Percentiles rank a stretch among this genome's conserved stretches.
These are phyloP conservation scores for Zosterops lateralis DNA, from an alignment of 2,113 vertebrate genomes.

Conservation along the genomic window DNA sequence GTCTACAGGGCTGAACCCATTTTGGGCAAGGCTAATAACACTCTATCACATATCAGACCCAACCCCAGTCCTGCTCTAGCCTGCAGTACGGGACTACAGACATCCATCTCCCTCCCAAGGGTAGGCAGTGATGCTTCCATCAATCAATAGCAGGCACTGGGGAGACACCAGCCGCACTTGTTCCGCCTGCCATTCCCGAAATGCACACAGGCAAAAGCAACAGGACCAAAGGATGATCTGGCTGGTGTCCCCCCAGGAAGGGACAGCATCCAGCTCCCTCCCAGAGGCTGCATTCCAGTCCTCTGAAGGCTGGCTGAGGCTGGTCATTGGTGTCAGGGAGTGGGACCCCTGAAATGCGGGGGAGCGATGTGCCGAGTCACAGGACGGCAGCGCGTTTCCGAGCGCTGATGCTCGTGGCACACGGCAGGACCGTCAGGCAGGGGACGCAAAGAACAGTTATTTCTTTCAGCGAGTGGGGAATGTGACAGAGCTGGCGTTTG, in stretches of 20 bases:
- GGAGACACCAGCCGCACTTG: not conserved
- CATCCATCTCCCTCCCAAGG: not conserved
- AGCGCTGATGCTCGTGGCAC: not conserved
- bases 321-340: not conserved
- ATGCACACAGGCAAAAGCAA: not conserved
- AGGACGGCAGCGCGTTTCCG: not conserved
- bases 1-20: not conserved
- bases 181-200: not conserved
- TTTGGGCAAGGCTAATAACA: not conserved
- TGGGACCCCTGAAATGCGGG: not conserved
- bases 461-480: not conserved
- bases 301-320: not conserved
- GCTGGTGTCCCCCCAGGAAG: not conserved
- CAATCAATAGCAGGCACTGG: not conserved
- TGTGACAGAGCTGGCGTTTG: not conserved
- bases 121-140: not conserved
- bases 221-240: not conserved
- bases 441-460: not conserved
- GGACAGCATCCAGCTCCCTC: not conserved
- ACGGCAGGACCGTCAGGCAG: not conserved
- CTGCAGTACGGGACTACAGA: not conserved
- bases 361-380: constrained; percentile 16
- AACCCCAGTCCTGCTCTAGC: not conserved
- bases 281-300: not conserved
- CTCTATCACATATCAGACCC: not conserved